These are phyloP conservation scores for Kryptopterus vitreolus DNA, from an alignment of 2,797 vertebrate genomes.

Conservation along the genomic window DNA sequence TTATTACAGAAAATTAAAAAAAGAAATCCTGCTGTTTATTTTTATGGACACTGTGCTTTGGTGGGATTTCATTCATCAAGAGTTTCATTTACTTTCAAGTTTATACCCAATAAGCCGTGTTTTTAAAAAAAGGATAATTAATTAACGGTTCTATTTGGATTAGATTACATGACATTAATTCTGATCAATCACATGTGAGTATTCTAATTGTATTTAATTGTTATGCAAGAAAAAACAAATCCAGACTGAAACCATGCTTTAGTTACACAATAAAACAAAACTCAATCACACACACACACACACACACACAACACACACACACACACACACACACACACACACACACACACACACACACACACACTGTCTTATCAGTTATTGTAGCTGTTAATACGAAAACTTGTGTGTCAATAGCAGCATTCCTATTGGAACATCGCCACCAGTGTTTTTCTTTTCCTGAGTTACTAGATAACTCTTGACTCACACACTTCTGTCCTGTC, in stretches of 20 bases:
- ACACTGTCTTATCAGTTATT: not conserved
- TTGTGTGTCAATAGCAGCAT: not conserved
- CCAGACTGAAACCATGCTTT: not conserved
- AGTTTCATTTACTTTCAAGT: no score
- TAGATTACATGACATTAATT: no score
- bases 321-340: not conserved
- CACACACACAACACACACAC: not conserved
- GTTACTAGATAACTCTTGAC: conserved; percentile 2
- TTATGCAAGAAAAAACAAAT: not conserved
- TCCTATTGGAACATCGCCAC: not conserved
- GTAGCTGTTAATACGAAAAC: not conserved
- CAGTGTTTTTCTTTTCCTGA: not conserved
- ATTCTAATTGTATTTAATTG: not conserved
- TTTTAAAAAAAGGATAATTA: no score
- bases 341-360: not conserved
- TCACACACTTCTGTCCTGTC: conserved; percentile 26
- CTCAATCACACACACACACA: not conserved
- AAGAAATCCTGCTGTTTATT: not conserved
- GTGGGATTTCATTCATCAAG: no score
- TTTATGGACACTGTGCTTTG: not conserved
- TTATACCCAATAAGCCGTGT: no score
- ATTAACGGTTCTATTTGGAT: no score
- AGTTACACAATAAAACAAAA: not conserved
- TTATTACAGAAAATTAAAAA: not conserved
- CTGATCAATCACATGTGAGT: not conserved